Percentiles rank a stretch among this genome's conserved stretches.
These are phyloP conservation scores for Plebejus anna DNA, from an alignment of 2,888 invertebrate species.

Conservation along the genomic window DNA sequence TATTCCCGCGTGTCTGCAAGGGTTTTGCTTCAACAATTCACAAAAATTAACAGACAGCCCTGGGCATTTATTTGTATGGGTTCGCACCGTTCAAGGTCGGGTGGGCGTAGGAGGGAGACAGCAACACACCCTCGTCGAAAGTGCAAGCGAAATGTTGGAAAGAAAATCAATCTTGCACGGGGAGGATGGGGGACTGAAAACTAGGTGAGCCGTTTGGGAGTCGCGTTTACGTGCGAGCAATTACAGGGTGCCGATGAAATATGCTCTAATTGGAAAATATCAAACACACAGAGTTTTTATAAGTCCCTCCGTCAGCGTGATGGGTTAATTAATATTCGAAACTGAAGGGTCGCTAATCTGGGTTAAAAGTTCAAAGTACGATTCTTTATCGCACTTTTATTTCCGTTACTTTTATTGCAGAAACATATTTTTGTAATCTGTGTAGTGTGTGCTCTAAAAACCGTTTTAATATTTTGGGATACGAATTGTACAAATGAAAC, in stretches of 20 bases:
- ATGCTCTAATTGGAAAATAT: conserved; percentile 7
- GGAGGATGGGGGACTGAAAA: conserved; percentile 55
- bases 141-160: conserved; percentile 75
- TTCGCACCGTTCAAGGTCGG: conserved; percentile 74
- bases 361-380: conserved; percentile 13
- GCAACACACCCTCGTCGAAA: conserved; percentile 59
- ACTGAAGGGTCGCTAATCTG: conserved; percentile 10
- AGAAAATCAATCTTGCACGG: conserved; percentile 79
- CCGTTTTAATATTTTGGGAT: not conserved
- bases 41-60: conserved; percentile 38
- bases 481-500: not conserved
- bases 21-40: conserved; percentile 18
- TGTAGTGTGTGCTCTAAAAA: not conserved
- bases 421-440: not conserved
- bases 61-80: conserved; percentile 54
- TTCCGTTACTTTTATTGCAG: not conserved
- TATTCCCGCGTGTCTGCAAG: not conserved
- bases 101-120: conserved; percentile 55
- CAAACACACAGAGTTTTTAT: conserved; percentile 8
- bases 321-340: conserved; percentile 12
- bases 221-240: conserved; percentile 46
- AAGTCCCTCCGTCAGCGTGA: not conserved
- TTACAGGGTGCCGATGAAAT: conserved; percentile 34
- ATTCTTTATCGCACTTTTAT: not conserved
- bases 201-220: conserved; percentile 66